These are phyloP conservation scores for Malurus alboscapulatus DNA, from an alignment of 2,113 vertebrate species.

Conservation along the genomic window DNA sequence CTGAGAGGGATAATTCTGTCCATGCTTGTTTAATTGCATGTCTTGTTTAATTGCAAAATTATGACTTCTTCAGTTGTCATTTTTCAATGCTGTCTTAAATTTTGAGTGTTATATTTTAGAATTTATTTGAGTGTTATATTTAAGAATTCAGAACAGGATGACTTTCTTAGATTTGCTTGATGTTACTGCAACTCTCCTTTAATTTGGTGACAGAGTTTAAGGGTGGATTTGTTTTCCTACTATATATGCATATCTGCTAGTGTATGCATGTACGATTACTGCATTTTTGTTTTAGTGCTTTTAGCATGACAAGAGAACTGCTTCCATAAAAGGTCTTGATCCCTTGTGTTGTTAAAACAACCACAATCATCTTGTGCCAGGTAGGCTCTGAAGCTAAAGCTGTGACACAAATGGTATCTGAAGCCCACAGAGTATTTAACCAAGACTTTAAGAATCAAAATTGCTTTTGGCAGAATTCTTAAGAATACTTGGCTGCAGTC, in stretches of 20 bases:
- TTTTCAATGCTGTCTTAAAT: background rate
- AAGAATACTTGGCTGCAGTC: background rate
- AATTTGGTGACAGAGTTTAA: background rate
- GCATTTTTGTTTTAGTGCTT: slow-evolving; percentile 6
- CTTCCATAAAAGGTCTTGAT: slow-evolving; percentile 18
- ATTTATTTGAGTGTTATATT: background rate
- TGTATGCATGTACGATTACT: background rate
- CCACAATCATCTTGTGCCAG: background rate
- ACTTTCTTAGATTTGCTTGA: background rate
- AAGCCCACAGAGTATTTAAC: background rate
- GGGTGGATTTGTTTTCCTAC: background rate
- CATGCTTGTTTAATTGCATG: background rate
- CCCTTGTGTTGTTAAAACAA: background rate
- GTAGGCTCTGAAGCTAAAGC: background rate
- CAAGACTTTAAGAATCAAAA: background rate
- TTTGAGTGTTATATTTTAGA: background rate
- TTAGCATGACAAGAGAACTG: background rate
- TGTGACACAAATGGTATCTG: background rate
- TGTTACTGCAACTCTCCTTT: background rate
- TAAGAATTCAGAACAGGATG: background rate
- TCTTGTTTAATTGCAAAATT: background rate
- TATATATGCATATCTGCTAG: background rate
- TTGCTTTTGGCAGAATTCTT: background rate
- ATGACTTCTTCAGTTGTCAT: background rate
- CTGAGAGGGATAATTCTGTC: background rate